A percentile compares a stretch with the other conserved stretches of the same genome.
Conservation (phyloP, 2,113 vertebrate genomes). For the Scartelaos histophorus region DNA sequence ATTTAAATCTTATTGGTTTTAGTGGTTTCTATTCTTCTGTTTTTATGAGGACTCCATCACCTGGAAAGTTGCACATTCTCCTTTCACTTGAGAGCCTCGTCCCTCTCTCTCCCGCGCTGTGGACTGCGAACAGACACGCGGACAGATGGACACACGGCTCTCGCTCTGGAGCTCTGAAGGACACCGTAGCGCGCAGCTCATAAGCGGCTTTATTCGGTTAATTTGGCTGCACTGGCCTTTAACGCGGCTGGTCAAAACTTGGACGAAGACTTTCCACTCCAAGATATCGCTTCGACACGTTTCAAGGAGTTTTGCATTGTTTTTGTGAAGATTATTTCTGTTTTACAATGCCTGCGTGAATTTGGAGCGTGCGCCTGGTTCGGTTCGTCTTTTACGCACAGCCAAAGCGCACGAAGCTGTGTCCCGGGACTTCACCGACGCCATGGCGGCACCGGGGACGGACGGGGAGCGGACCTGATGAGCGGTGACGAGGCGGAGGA, state of each 20-base stretch:
- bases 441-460: conserved; percentile 20
- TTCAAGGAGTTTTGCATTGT: neutral
- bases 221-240: conserved; percentile 54
- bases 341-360: neutral
- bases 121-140: neutral
- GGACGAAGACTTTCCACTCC: conserved; percentile 10
- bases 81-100: conserved; percentile 2
- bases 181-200: conserved; percentile 46
- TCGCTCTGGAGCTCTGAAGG: conserved; percentile 61
- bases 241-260: conserved; percentile 22
- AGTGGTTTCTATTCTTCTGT: too few relatives aligned
- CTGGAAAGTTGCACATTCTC: neutral
- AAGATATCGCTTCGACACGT: neutral
- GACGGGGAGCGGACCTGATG: conserved; percentile 42
- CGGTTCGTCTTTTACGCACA: conserved; percentile 16
- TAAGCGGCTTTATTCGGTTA: conserved; percentile 69
- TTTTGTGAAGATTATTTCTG: neutral
- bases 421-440: neutral
- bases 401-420: neutral
- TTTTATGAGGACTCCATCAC: neutral
- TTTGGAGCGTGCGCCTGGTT: neutral
- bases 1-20: too few relatives aligned
- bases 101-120: neutral
- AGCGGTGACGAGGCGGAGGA: conserved; percentile 43
- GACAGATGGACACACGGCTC: conserved; percentile 21